Evolutionary conservation across 1,140 invertebrate species (phyloP), one percentile per base, ranked within the genome.

Genomic region (Drosophila bifasciata): DNA sequence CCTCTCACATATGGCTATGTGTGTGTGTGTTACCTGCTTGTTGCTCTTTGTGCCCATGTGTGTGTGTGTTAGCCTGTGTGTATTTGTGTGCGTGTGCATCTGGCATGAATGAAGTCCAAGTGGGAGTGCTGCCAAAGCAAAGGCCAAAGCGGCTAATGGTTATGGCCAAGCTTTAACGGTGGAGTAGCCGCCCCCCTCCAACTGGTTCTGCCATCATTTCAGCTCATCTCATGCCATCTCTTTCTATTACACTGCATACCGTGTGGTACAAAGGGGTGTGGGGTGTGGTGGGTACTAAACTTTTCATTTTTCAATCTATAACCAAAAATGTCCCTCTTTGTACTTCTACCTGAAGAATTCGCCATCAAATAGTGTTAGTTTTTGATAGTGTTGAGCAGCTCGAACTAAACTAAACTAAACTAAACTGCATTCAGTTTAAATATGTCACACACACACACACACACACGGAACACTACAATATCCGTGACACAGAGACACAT

Each of bases 151-250:
- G 59, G 59, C 58, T 67, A 69, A 56, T 69, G 66, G 63, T 56
- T 68, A 68, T 68, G 63, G 16, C 63, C 62, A n/a, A 43, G 43
- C 62, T 40, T 67, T 40, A 40, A 40, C 32, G 16, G 23, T 56
- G 63, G n/a, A n/a, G n/a, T n/a, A n/a, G n/a, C n/a, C n/a, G n/a
- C n/a, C n/a, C n/a, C n/a, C 9, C 11, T 3, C 32, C 66, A 69
- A 69, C 66, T 69, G 66, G 66, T 69, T 68, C 50, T 68, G 43
- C 21, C 62, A 39, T 32, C 64, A 44, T 28, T n/a, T n/a, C 52
- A 56, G n/a, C n/a, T 67, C 51, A 68, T 69, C 68, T 25, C 23
- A 6, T 25, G 5, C 5, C 6, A 25, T 28, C 28, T 28, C 28
- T 43, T 51, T 36, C 43, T 41, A 11, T 13, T 36, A 36, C 32